Conservation (phyloP, 2,888 invertebrate genomes). For the Caenorhabditis auriculariae region DNA sequence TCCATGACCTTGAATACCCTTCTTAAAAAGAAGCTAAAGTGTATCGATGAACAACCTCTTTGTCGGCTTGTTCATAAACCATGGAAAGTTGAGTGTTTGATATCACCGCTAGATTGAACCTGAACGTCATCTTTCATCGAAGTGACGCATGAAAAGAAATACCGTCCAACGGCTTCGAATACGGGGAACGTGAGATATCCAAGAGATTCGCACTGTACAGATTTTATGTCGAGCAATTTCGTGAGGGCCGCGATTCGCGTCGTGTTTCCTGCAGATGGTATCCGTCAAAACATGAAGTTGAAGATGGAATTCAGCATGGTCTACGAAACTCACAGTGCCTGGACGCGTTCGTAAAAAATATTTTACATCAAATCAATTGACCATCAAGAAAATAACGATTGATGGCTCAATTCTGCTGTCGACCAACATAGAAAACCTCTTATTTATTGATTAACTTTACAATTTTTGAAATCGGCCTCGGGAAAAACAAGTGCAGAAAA, state of each 20-base stretch:
- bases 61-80: constrained; percentile 44
- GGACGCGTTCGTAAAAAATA: no score
- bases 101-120: constrained; percentile 31
- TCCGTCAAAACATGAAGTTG: no score
- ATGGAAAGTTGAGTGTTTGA: constrained; percentile 35
- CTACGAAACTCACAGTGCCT: no score
- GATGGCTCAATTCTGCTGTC: no score
- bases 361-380: no score
- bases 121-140: neutral
- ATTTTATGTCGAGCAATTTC: constrained; percentile 49
- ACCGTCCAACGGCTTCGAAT: constrained; percentile 40
- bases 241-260: constrained; percentile 16
- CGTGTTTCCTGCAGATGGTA: constrained; percentile 17
- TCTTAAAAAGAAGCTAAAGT: neutral
- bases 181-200: constrained; percentile 47
- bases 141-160: neutral
- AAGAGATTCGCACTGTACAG: constrained; percentile 52
- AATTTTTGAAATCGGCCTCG: no score
- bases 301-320: no score
- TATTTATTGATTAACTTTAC: no score
- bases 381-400: no score
- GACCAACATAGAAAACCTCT: no score
- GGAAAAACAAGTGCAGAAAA: no score
- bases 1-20: constrained; percentile 33
- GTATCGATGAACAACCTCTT: constrained; percentile 32